Evolutionary conservation across 2,797 vertebrate species (phyloP).

Genomic region (Gobionotothen gibberifrons): DNA sequence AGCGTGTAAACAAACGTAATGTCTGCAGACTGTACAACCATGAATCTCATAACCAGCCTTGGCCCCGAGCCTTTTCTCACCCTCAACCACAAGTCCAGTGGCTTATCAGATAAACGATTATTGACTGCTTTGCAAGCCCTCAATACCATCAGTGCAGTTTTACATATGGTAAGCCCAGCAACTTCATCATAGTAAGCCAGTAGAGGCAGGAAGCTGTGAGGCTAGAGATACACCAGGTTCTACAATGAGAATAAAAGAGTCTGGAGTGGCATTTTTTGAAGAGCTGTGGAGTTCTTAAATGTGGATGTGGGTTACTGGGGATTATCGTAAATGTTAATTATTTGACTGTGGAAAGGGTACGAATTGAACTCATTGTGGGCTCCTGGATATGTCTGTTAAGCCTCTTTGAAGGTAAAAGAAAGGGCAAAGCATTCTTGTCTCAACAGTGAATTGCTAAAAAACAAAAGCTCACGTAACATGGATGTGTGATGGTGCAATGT

Average conservation of each 20-base stretch:
- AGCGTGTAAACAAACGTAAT: conserved; percentile 71
- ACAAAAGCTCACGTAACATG: conserved; percentile 66
- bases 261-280: conserved; percentile 24
- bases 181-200: conserved; percentile 74
- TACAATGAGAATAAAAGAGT: conserved; percentile 32
- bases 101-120: conserved; percentile 80
- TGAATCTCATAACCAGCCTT: conserved; percentile 68
- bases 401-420: conserved; percentile 47
- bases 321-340: conserved; percentile 46
- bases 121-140: conserved; percentile 68
- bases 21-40: conserved; percentile 61
- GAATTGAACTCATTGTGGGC: conserved; percentile 19
- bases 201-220: conserved; percentile 31
- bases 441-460: conserved; percentile 25
- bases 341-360: conserved; percentile 17
- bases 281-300: conserved; percentile 15
- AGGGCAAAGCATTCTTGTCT: conserved; percentile 26
- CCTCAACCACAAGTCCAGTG: conserved; percentile 63
- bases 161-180: conserved; percentile 70
- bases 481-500: conserved; percentile 68
- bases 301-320: conserved; percentile 29
- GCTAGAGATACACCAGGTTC: conserved; percentile 28
- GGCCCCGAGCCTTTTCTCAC: conserved; percentile 59
- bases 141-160: conserved; percentile 74
- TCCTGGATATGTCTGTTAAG: conserved; percentile 19